Evolutionary conservation across 2,113 vertebrate genomes (phyloP).

Genomic region (Typhlomys cinereus): DNA sequence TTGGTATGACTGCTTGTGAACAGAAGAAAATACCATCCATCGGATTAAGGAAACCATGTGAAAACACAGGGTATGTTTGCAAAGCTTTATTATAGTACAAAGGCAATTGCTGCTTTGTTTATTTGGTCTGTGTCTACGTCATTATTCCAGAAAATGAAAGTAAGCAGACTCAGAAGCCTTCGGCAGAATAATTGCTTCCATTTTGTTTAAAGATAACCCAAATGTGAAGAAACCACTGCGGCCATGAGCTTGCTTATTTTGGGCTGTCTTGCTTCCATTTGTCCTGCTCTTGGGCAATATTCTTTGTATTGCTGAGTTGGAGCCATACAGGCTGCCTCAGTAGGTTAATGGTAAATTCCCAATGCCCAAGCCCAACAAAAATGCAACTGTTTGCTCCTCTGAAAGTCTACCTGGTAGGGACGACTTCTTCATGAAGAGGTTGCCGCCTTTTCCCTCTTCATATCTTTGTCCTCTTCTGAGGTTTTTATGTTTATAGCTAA

Average conservation of each 20-base stretch:
- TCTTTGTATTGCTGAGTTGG: background rate
- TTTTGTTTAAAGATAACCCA: slow-evolving; percentile 63
- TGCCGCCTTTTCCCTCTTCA: background rate
- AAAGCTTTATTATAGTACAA: slow-evolving; percentile 59
- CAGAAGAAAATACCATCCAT: slow-evolving; percentile 72
- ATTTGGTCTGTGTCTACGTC: slow-evolving; percentile 55
- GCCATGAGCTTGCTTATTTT: slow-evolving; percentile 21
- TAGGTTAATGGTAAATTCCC: background rate
- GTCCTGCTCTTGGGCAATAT: background rate
- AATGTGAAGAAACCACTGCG: slow-evolving; percentile 18
- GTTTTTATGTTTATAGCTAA: background rate
- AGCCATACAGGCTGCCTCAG: background rate
- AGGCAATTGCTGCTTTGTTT: slow-evolving; percentile 72
- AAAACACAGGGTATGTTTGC: slow-evolving; percentile 55
- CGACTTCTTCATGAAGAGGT: background rate
- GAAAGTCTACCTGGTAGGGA: background rate
- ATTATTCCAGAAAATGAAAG: slow-evolving; percentile 68
- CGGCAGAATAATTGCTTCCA: slow-evolving; percentile 62
- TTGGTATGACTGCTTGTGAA: slow-evolving; percentile 64
- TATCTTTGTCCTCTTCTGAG: background rate
- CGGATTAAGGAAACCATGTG: slow-evolving; percentile 71
- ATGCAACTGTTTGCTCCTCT: background rate
- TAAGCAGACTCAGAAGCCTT: slow-evolving; percentile 47
- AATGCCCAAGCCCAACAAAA: slow-evolving; percentile 1
- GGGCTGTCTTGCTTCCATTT: background rate